phyloP scores from a whole-genome alignment of 1,140 invertebrate species.

The Drosophila chauvacae region DNA sequence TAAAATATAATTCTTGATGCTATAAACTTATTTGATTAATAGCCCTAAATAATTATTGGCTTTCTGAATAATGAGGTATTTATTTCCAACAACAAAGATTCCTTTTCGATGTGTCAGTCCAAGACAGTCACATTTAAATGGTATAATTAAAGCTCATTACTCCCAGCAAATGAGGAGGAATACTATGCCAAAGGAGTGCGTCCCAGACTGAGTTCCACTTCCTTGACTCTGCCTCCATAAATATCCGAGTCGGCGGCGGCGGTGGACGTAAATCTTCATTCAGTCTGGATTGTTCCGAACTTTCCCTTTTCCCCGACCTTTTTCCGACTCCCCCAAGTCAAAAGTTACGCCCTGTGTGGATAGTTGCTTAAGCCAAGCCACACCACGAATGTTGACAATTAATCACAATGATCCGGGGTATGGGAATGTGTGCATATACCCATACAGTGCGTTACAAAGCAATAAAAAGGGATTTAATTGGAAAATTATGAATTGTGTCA shows the following conservation, averaged over 20 bases:
- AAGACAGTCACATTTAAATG: conserved; percentile 14
- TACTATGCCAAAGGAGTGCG: conserved; percentile 27
- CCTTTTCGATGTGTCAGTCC: conserved; percentile 6
- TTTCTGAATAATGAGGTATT: neutral
- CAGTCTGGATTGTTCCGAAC: conserved; percentile 34
- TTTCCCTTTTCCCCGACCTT: conserved; percentile 27
- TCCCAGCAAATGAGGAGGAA: conserved; percentile 11
- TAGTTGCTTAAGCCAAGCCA: conserved; percentile 39
- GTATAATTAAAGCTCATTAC: conserved; percentile 39
- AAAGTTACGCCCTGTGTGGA: conserved; percentile 44
- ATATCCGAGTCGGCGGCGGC: conserved; percentile 24
- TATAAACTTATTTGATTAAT: too few relatives aligned
- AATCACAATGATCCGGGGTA: conserved; percentile 64
- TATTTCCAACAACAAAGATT: neutral
- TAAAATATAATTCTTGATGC: too few relatives aligned
- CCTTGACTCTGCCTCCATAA: conserved; percentile 41
- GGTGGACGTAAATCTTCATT: conserved; percentile 67
- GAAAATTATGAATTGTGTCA: neutral
- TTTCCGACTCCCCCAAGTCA: conserved; percentile 10
- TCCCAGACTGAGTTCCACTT: conserved; percentile 31
- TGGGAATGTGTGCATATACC: conserved; percentile 18
- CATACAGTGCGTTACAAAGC: conserved; percentile 20
- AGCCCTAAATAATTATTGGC: neutral
- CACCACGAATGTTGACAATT: conserved; percentile 64
- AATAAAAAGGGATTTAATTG: conserved; percentile 3